phyloP scores from a whole-genome alignment of 2,113 vertebrate genomes.

The Psettodes erumei region DNA sequence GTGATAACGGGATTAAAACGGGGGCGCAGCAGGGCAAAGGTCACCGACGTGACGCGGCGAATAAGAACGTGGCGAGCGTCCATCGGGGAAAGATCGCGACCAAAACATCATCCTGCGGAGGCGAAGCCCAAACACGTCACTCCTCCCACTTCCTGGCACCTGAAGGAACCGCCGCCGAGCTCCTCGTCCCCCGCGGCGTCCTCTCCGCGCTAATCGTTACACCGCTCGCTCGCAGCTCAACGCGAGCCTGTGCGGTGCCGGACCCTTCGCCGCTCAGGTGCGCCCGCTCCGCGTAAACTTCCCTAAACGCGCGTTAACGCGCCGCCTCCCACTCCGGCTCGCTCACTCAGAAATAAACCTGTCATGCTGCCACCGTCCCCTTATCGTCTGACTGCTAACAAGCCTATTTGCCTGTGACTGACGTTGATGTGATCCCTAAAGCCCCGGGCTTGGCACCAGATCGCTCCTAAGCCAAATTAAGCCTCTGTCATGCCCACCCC shows the following conservation, averaged over 20 bases:
- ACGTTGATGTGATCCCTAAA: constrained; percentile 81
- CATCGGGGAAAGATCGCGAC: too few species aligned
- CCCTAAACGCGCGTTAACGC: constrained; percentile 38
- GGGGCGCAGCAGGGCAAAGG: constrained; percentile 14
- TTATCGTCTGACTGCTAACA: constrained; percentile 79
- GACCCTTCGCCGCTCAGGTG: too few species aligned
- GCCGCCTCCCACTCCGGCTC: constrained; percentile 55
- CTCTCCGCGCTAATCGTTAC: too few species aligned
- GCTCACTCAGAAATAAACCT: constrained; percentile 75
- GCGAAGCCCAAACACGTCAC: too few species aligned
- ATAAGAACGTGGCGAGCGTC: too few species aligned
- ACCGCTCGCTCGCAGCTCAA: too few species aligned
- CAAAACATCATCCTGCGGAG: too few species aligned
- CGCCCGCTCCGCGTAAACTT: constrained; percentile 49
- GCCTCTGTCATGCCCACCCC: constrained; percentile 80
- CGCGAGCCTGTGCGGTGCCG: too few species aligned
- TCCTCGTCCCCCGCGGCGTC: too few species aligned
- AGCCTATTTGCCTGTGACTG: constrained; percentile 81
- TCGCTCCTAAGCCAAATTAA: constrained; percentile 82
- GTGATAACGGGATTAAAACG: constrained; percentile 41
- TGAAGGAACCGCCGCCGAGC: too few species aligned
- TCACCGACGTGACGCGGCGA: constrained; percentile 35
- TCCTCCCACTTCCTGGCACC: too few species aligned
- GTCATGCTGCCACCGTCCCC: constrained; percentile 71
- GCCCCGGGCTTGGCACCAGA: constrained; percentile 77